phyloP scores from a whole-genome alignment of 2,797 vertebrate genomes.

The Paramormyrops hopkinsi region DNA sequence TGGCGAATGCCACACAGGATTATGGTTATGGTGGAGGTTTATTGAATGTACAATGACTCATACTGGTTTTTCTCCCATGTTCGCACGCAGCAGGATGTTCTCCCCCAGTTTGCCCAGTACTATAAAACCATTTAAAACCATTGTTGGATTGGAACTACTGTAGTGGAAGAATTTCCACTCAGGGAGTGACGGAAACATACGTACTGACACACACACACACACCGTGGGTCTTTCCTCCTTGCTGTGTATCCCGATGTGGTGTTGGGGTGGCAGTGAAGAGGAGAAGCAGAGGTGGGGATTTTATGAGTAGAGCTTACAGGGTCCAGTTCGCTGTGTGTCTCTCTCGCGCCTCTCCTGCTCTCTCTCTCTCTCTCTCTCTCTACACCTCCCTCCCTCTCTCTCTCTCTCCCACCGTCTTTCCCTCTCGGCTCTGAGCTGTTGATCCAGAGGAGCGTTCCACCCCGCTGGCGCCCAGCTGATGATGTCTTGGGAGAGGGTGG shows the following conservation, averaged over 20 bases:
- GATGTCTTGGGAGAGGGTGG: slow-evolving; percentile 52
- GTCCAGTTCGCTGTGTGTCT: not conserved
- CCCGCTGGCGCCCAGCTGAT: slow-evolving; percentile 16
- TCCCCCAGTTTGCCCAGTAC: not conserved
- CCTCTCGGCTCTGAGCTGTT: slow-evolving; percentile 21
- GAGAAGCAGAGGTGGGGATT: not conserved
- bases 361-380: not conserved
- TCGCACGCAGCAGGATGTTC: not conserved
- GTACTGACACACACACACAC: slow-evolving; percentile 19
- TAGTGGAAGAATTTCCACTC: slow-evolving; percentile 37
- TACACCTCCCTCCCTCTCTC: not conserved
- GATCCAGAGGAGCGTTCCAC: slow-evolving; percentile 24
- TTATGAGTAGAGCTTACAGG: not conserved
- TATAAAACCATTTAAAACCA: not conserved
- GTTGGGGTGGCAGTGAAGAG: not conserved
- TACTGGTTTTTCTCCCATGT: not conserved
- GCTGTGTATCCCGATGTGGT: not conserved
- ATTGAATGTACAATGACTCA: not conserved
- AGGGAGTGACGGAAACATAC: slow-evolving; percentile 40
- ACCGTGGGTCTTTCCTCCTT: slow-evolving; percentile 22
- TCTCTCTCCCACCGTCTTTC: not conserved
- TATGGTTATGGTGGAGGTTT: not conserved
- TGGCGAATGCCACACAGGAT: not conserved
- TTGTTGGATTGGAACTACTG: slow-evolving; percentile 23
- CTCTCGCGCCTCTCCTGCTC: not conserved